Evolutionary conservation across 2,797 vertebrate species (phyloP), one percentile per base, ranked within the genome.

Genomic region (Cheracebus regulus): DNA sequence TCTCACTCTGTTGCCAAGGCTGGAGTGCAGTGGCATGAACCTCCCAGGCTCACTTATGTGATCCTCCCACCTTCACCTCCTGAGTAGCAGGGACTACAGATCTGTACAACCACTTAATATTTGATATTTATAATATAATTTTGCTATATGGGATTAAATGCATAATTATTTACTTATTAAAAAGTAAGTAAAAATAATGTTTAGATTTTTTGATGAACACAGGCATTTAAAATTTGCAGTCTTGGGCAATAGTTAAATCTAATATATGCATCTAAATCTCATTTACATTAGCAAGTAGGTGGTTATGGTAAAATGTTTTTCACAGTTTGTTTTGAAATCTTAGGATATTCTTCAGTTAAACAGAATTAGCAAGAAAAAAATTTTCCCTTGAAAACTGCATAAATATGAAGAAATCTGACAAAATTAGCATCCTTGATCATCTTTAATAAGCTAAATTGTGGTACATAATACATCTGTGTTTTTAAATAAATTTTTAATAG

Each of bases 321-420:
- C 70, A 46, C 72, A 73, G 1, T 67, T 82, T 83, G 67, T 33
- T 26, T 52, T 85, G 48, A 76, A 79, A 79, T 83, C 17, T 96
- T 61, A 78, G 20, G 28, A 80, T 86, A 90, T 17, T 83, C 70
- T 93, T 76, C 11, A 72, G 11, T 85, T 55, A 93, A 75, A 73
- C 1, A 58, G 46, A 88, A 96, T 39, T 86, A 41, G 17, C 33
- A 86, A 91, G 64, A 92, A 88, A 94, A 81, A 15, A 26, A 52
- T 90, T 95, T 83, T 17, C 78, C 50, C 41, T 61, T 78, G 76
- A 92, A 92, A 92, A 96, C 1, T 73, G 61, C 14, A 67, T 89
- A 87, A 94, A 50, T 88, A 85, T 85, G n/a, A 94, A 95, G 55
- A 93, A 58, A 64, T 80, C 5, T 87, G 30, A 81, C 28, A 91